Evolutionary conservation across 2,797 vertebrate species (phyloP), one percentile per base, ranked within the genome.

Genomic region (Chloroceryle amazona): DNA sequence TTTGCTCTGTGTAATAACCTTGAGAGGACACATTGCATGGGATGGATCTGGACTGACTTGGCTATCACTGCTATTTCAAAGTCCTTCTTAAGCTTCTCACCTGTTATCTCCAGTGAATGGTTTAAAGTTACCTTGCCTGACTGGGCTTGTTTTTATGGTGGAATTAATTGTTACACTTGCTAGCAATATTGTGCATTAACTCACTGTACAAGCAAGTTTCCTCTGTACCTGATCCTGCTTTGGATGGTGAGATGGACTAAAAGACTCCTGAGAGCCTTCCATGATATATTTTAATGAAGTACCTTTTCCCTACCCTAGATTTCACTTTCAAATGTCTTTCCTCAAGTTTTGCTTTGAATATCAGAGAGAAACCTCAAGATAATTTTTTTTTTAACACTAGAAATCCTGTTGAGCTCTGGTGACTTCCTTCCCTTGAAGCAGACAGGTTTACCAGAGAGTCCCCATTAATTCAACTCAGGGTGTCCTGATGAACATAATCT

Each of bases 1-100:
- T 70, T 62, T 66, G 3, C 11, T 10, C 8, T 13, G 3, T 29
- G 37, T 22, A 39, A 16, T 39, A 46, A 35, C 44, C 58, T 74
- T 28, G n/a, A 41, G 35, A 68, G 33, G 6, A 39, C 5, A 19
- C 1, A 0, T 41, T 41, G 16, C 4, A 4, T 7, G 6, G 19
- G 15, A 13, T 76, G 33, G 49, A 71, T 63, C 9, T 66, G 41
- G 17, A n/a, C 29, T 62, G 6, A 9, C 39, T 86, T 39, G 58
- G 42, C n/a, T 76, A 9, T 21, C 76, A 14, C 11, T 86, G 2
- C 5, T 67, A 3, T 57, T 73, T 80, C 47, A 35, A 54, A 65
- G 52, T 10, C 5, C 7, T 15, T 37, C 23, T 72, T 62, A 35
- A 67, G 4, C 2, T 42, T 87, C 37, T 68, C 8, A 33, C 5